Base-by-base conservation (phyloP, 2,888 invertebrate genomes). In the Sinelater perroti region DNA sequence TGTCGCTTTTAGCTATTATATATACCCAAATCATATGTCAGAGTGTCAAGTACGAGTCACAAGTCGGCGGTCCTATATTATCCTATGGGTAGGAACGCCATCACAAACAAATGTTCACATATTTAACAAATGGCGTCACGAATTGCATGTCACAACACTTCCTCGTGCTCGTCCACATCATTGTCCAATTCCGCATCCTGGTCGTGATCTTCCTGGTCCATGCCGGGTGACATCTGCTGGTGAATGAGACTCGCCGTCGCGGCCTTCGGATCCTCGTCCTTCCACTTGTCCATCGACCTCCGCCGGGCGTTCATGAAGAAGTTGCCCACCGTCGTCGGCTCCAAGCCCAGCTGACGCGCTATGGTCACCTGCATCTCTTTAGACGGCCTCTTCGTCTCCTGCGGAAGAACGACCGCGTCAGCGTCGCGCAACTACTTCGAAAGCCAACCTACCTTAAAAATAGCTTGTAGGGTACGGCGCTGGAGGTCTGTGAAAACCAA, bases 301-400 rank as follows among this genome's bases (percentile, higher is more conserved):
- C 99, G 86, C 59, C 98, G 85, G n/a, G 99, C 99, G 80, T 99
- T 99, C 99, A 99, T 99, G 83, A 99, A 99, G 85, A 99, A 99
- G 80, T 99, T 99, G 44, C 98, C 97, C 56, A 98, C 97, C 7
- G 98, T 98, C 50, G 96, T 96, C 49, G 97, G 96, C 77, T 97
- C 97, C 67, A 98, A 84, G 62, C 97, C 97, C 71, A 98, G 83
- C 78, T 98, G 97, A 68, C 97, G 86, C 18, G 97, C 97, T 82
- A 98, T 98, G 72, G 97, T 97, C 73, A 97, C 96, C 83, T 98
- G 98, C 97, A 98, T 98, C 83, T 98, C 98, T 82, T 98, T 98
- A 68, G 96, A 97, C 70, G 98, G 98, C 80, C 98, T 86, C 80
- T 98, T 98, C 61, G 98, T 98, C 86, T 98, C 98, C 94, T 95